Conservation (phyloP, 2,888 invertebrate species). For the Polyploca ridens region DNA sequence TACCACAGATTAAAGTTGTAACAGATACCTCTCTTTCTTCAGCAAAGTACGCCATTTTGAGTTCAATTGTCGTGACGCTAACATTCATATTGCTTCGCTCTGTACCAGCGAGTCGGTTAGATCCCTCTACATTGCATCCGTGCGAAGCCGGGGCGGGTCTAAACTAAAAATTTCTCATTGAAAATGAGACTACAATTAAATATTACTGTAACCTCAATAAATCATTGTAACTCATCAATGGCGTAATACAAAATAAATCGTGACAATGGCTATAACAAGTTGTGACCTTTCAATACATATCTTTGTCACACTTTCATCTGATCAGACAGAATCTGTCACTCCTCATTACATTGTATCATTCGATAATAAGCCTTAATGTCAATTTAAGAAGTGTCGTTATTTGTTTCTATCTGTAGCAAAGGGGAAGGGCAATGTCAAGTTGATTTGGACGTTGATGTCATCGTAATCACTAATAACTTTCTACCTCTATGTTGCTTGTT, state of each 20-base stretch:
- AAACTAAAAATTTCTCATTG: no score
- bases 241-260: neutral
- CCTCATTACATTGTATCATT: neutral
- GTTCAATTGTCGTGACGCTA: no score
- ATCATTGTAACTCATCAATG: neutral
- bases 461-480: neutral
- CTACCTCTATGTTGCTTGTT: neutral
- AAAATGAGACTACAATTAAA: no score
- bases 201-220: no score
- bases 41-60: no score
- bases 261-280: neutral
- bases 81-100: no score
- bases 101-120: no score
- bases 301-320: constrained; percentile 3
- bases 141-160: no score
- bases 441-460: neutral
- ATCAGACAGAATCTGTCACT: neutral
- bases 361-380: neutral
- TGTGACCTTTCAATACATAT: constrained; percentile 1
- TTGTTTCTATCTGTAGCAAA: neutral
- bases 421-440: neutral
- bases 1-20: no score
- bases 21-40: no score
- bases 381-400: neutral
- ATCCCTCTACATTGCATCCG: no score